Conservation (phyloP, 2,888 invertebrate species). For the Harmothoe impar region DNA sequence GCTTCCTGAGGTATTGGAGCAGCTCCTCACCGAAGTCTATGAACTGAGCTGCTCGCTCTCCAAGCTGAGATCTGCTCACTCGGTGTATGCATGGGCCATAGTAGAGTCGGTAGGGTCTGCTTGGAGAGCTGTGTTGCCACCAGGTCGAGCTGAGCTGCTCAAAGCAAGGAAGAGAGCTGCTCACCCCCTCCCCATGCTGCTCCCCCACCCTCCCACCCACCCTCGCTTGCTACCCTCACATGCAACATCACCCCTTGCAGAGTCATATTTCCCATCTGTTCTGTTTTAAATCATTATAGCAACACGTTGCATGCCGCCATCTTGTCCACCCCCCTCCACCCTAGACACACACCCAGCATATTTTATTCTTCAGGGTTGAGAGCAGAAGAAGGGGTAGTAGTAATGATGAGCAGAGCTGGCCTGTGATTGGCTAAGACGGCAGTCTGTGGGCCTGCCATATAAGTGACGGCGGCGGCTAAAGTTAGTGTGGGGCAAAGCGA, state of each 20-base stretch:
- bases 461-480: slow-evolving; percentile 14
- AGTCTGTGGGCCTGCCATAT: slow-evolving; percentile 5
- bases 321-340: not conserved
- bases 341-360: not conserved
- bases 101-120: not conserved
- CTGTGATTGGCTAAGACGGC: not conserved
- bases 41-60: not conserved
- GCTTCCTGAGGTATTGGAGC: not conserved
- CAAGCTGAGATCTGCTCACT: not conserved
- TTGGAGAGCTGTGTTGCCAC: not conserved
- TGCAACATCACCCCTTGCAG: not conserved
- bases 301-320: not conserved
- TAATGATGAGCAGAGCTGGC: not conserved
- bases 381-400: not conserved
- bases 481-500: not conserved
- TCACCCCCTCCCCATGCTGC: not conserved
- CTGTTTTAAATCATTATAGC: slow-evolving; percentile 20
- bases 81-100: no score
- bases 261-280: slow-evolving; percentile 21
- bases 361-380: slow-evolving; percentile 1
- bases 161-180: no score
- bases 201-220: not conserved
- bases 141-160: no score
- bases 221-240: not conserved
- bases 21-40: slow-evolving; percentile 15